Evolutionary conservation across 2,797 vertebrate genomes (phyloP), one percentile per base, ranked within the genome.

Genomic region (Hippopotamyrus pictus): DNA sequence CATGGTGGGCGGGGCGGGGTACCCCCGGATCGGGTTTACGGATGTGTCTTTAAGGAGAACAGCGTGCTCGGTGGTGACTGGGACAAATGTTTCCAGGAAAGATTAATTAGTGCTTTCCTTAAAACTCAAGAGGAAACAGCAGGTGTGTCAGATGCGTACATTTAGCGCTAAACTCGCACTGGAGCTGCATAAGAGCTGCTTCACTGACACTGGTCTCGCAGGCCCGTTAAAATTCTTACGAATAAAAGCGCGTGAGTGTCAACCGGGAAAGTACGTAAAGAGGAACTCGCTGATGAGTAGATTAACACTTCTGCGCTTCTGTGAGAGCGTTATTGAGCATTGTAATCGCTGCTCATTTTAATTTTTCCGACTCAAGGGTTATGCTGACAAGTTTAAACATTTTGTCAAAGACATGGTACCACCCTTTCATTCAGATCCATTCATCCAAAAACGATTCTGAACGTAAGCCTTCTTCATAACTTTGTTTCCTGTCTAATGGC

Each of bases 21-120:
- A 57, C 22, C 17, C 17, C 54, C 22, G 14, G 79, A 22, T 2
- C 2, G 7, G 29, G 54, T 12, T 9, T 76, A 37, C 5, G 69
- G 69, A 19, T 8, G 25, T 44, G 33, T 88, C n/a, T 89, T 51
- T n/a, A 65, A 59, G 29, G 44, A 25, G 57, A 89, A 84, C 37
- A 62, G 44, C 57, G 25, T 59, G 37, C n/a, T 33, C 19, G n/a
- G 79, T 84, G 79, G 82, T 5, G 17, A 44, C n/a, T 12, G 7
- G 82, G 88, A 89, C 82, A 89, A 69, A 89, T 85, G 51, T 8
- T 86, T 48, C 19, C 54, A 65, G 88, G 54, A 89, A 85, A 89
- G 79, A 89, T 89, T 89, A 50, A 89, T 89, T 89, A 11, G 41
- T 50, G 29, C 14, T 37, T 53, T 86, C 25, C 25, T 86, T 85